Evolutionary conservation across 1,140 invertebrate species (phyloP).

Genomic region (Cyclina sinensis): DNA sequence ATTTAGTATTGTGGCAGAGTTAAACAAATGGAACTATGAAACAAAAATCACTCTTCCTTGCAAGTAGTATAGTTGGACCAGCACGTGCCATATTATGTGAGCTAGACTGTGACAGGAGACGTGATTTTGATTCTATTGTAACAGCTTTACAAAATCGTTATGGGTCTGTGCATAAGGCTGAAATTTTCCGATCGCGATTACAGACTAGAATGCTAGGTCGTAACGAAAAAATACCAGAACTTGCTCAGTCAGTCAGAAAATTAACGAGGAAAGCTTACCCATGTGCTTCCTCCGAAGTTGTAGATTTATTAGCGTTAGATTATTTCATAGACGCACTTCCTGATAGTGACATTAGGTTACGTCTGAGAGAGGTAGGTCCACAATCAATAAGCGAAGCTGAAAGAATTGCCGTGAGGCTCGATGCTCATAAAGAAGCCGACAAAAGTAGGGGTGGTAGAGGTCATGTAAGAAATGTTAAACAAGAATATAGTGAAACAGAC

Average conservation of each 20-base stretch:
- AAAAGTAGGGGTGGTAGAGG: neutral
- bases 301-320: no score
- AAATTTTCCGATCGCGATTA: no score
- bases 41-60: no score
- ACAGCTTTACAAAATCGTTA: no score
- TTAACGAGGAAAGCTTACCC: no score
- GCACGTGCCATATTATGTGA: constrained; percentile 46
- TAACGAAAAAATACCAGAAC: no score
- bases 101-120: neutral
- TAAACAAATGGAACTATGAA: constrained; percentile 46
- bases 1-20: constrained; percentile 46
- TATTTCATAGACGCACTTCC: no score
- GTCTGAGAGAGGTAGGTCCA: constrained; percentile 64
- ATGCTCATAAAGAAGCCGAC: constrained; percentile 42
- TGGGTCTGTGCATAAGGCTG: no score
- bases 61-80: constrained; percentile 50
- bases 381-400: constrained; percentile 50
- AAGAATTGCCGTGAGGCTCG: constrained; percentile 55
- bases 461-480: neutral
- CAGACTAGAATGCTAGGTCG: no score
- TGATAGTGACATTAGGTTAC: constrained; percentile 55
- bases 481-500: neutral
- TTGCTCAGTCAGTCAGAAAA: no score
- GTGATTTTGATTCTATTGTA: constrained; percentile 51
- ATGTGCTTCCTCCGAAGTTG: no score